Percentiles rank a stretch among this genome's conserved stretches.
These are phyloP conservation scores for Lagopus muta DNA, from an alignment of 2,113 vertebrate genomes.

Conservation along the genomic window DNA sequence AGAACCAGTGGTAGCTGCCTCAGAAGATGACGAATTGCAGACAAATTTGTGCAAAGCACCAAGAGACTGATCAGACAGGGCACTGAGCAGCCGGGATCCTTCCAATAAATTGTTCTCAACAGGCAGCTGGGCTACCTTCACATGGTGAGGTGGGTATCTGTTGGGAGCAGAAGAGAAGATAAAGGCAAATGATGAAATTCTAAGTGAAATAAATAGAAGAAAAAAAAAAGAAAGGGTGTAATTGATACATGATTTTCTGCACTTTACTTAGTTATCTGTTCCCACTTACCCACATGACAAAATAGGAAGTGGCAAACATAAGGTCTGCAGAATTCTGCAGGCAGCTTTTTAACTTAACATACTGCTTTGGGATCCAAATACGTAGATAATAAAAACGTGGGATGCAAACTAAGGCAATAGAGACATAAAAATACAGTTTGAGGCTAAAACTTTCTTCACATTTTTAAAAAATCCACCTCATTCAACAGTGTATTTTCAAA, in stretches of 20 bases:
- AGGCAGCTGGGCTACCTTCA: background rate
- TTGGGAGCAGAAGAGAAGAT: background rate
- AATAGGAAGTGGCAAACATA: slow-evolving; percentile 37
- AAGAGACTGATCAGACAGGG: background rate
- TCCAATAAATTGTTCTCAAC: background rate
- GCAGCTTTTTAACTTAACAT: slow-evolving; percentile 30
- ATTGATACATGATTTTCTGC: background rate
- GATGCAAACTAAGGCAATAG: slow-evolving; percentile 74
- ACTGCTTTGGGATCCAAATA: background rate
- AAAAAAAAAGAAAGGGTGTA: background rate
- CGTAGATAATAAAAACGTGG: slow-evolving; percentile 74
- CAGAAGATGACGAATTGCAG: accelerated
- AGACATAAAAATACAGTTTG: slow-evolving; percentile 68
- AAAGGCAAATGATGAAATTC: background rate
- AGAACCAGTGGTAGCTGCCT: accelerated
- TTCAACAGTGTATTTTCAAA: slow-evolving; percentile 65
- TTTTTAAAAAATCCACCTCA: slow-evolving; percentile 67
- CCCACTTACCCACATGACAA: slow-evolving; percentile 20
- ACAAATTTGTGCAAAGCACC: background rate
- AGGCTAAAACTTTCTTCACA: slow-evolving; percentile 68
- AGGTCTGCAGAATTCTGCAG: slow-evolving; percentile 37
- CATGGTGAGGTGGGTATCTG: background rate
- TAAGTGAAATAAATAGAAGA: background rate
- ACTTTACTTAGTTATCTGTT: slow-evolving; percentile 13
- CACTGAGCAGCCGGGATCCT: background rate